phyloP scores from a whole-genome alignment of 2,797 vertebrate genomes.

The Xenopus petersii region DNA sequence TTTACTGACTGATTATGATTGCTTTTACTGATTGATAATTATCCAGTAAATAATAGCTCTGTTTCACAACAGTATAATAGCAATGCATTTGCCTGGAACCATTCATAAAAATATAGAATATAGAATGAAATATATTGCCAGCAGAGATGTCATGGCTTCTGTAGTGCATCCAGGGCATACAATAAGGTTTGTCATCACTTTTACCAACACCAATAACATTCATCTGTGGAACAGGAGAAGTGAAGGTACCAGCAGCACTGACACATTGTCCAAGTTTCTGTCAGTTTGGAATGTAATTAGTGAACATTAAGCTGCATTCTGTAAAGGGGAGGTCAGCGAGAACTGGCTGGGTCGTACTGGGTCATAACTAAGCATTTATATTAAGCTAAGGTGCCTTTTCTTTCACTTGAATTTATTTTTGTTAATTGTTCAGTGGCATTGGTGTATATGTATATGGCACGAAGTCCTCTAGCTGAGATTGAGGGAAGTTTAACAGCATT shows the following conservation, averaged over 20 bases:
- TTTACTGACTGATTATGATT: too few relatives aligned
- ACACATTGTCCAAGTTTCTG: conserved; percentile 85
- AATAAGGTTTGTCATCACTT: conserved; percentile 59
- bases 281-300: conserved; percentile 95
- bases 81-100: too few relatives aligned
- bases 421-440: too few relatives aligned
- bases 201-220: conserved; percentile 48
- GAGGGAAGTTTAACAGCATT: too few relatives aligned
- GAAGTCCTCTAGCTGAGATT: too few relatives aligned
- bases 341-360: conserved; percentile 76
- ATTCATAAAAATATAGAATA: too few relatives aligned
- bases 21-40: too few relatives aligned
- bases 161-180: conserved; percentile 1
- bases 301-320: conserved; percentile 84
- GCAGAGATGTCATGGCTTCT: not conserved
- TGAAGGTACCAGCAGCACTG: conserved; percentile 61
- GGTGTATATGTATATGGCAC: too few relatives aligned
- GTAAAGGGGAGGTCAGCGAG: conserved; percentile 78
- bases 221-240: conserved; percentile 44
- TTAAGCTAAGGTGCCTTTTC: conserved; percentile 45
- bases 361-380: conserved; percentile 71
- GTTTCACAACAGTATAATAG: too few relatives aligned
- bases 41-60: too few relatives aligned
- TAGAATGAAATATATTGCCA: too few relatives aligned
- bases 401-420: not conserved